These are phyloP conservation scores for Nerophis ophidion DNA, from an alignment of 2,113 vertebrate species.

Conservation along the genomic window DNA sequence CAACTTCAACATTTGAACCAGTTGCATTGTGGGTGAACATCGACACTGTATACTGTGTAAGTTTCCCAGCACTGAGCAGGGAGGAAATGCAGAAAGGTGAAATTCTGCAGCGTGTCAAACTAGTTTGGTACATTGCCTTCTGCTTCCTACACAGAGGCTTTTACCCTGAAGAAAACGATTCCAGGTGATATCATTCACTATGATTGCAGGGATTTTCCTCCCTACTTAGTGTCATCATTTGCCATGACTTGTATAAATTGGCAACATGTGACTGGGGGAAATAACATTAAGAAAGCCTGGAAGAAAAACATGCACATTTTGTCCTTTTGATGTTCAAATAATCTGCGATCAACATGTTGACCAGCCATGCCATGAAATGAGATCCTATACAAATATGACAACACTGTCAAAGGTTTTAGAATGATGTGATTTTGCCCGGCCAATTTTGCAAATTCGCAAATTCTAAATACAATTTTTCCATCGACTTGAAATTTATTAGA, in stretches of 20 bases:
- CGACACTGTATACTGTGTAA: neutral
- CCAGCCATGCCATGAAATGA: neutral
- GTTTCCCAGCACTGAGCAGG: constrained; percentile 5
- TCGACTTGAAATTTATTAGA: no score
- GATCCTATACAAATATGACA: neutral
- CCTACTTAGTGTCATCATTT: constrained; percentile 6
- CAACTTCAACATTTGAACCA: constrained; percentile 9
- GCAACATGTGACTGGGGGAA: neutral
- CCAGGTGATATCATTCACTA: neutral
- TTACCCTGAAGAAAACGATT: neutral
- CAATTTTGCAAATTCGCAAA: no score
- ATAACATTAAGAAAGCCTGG: constrained; percentile 10
- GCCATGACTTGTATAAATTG: neutral
- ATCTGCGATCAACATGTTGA: no score
- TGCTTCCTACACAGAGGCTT: constrained; percentile 15
- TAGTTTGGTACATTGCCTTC: constrained; percentile 49
- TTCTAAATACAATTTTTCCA: no score
- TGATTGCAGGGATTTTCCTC: neutral
- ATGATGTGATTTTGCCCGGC: no score
- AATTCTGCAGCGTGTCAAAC: constrained; percentile 52
- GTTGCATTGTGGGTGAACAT: neutral
- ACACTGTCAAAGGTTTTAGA: no score
- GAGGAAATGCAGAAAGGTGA: constrained; percentile 52
- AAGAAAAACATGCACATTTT: neutral
- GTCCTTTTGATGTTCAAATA: no score